Evolutionary conservation across 2,113 vertebrate species (phyloP), one percentile per base, ranked within the genome.

Genomic region (Peromyscus maniculatus): DNA sequence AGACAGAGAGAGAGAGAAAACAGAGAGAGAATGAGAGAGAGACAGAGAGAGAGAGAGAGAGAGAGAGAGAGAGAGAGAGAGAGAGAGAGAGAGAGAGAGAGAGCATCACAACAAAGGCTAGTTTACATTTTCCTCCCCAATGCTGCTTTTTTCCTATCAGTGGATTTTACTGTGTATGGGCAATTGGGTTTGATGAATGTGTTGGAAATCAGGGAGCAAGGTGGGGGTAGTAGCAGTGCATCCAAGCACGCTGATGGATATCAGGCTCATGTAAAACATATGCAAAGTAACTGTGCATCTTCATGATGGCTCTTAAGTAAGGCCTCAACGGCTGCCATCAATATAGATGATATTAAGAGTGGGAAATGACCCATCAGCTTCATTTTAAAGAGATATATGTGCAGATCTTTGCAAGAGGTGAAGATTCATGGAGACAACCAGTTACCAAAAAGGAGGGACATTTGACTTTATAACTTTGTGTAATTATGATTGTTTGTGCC

Each of bases 61-160:
- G 31, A 69, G 67, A 71, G 31, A 71, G 69, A 46, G 74, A 78
- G 12, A 78, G 75, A 49, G 26, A 52, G 75, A 31, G 43, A 49
- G 52, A 36, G 31, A 36, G 46, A 79, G 67, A 19, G 46, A 55
- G 49, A 78, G 75, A 49, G 26, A 78, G 75, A 31, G 55, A 86
- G 43, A 66, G 39, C 33, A 77, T 86, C 83, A 94, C 91, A 72
- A 93, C 97, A 98, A 96, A 97, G 74, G 62, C 83, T 93, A 16
- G 87, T 96, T 97, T 93, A 91, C 46, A 92, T 96, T 86, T 92
- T 39, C 72, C 28, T 94, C 78, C 84, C 46, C 82, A 94, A 59
- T 1, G 7, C 77, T 82, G 62, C 87, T 91, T 43, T 43, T 43
- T 43, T 79, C 55, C 26, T 97, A 62, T 55, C 55, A 55, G 89